Evolutionary conservation across 2,797 vertebrate species (phyloP), one percentile per base, ranked within the genome.

Genomic region (Craterocephalus amniculus): DNA sequence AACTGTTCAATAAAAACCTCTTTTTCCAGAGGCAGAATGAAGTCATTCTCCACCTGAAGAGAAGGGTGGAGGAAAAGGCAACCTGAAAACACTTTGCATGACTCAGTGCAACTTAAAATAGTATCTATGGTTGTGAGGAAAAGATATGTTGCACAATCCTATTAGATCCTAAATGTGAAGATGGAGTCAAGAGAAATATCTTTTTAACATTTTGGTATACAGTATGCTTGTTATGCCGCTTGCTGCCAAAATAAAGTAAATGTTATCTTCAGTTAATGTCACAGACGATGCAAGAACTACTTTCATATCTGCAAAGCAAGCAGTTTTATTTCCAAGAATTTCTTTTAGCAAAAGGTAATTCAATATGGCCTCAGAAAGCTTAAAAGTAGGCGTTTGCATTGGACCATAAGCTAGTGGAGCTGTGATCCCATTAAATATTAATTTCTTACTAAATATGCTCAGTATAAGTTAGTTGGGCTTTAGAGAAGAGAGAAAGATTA

Each of bases 1-100:
- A 99, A 95, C 90, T 99, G 98, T 80, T 99, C 97, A 4, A 99
- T 99, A 76, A 99, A 99, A 1, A 95, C 94, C 80, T 99, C 98
- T 74, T 96, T 97, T 86, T 99, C 98, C 1, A 94, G 84, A n/a
- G 92, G 96, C 83, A 99, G 81, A 88, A 99, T 99, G 85, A 99
- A 99, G 89, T 97, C 97, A 5, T 99, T 99, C 81, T 97, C 97
- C 67, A 99, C 97, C 98, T 99, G 59, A 57, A 82, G 45, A 18
- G 20, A 52, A 32, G 1, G 0, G 69, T 16, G 7, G n/a, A 45
- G 59, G 52, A 35, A 74, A 67, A 27, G 27, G 57, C n/a, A 24
- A 3, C 35, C 26, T 4, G 29, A 34, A 43, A 27, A 56, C 7
- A 7, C 27, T 12, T 26, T 20, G 67, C 18, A 32, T 27, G 6